A percentile compares a stretch with the other conserved stretches of the same genome.
Evolutionary conservation across 2,888 invertebrate genomes (phyloP).

Genomic region (Melinaea marsaeus): DNA sequence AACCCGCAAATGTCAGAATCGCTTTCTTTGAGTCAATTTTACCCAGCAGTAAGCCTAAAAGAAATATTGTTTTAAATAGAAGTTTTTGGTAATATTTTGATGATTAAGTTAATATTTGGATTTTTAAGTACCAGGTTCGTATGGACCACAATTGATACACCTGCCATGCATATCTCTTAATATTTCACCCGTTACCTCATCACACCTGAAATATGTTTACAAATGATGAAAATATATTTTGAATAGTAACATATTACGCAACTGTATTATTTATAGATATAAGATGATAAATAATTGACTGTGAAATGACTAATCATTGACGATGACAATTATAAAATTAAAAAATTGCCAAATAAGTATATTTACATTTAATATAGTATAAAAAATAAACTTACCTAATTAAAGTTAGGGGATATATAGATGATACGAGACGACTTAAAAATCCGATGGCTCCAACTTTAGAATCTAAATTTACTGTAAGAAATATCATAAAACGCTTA

Average conservation of each 20-base stretch:
- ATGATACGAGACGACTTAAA: constrained; percentile 80
- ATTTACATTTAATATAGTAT: not conserved
- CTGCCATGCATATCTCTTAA: constrained; percentile 83
- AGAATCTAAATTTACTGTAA: constrained; percentile 92
- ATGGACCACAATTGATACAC: constrained; percentile 88
- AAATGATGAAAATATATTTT: not conserved
- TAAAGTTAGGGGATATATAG: constrained; percentile 66
- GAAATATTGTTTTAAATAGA: not conserved
- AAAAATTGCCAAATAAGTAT: no score
- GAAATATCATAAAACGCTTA: not conserved
- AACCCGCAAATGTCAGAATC: constrained; percentile 68
- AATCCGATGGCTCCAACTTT: constrained; percentile 95
- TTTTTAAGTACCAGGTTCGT: constrained; percentile 84
- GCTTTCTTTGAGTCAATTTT: constrained; percentile 76
- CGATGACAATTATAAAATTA: no score
- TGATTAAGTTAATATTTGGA: not conserved
- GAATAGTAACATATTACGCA: no score
- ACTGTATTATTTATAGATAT: no score
- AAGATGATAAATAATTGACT: no score
- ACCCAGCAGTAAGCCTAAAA: constrained; percentile 83
- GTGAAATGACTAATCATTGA: no score
- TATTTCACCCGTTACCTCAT: constrained; percentile 88
- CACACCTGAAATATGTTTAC: constrained; percentile 62
- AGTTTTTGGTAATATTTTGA: not conserved
- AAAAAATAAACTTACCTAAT: constrained; percentile 58